Evolutionary conservation across 2,797 vertebrate genomes (phyloP).

Genomic region (Coccyzus lansbergi): DNA sequence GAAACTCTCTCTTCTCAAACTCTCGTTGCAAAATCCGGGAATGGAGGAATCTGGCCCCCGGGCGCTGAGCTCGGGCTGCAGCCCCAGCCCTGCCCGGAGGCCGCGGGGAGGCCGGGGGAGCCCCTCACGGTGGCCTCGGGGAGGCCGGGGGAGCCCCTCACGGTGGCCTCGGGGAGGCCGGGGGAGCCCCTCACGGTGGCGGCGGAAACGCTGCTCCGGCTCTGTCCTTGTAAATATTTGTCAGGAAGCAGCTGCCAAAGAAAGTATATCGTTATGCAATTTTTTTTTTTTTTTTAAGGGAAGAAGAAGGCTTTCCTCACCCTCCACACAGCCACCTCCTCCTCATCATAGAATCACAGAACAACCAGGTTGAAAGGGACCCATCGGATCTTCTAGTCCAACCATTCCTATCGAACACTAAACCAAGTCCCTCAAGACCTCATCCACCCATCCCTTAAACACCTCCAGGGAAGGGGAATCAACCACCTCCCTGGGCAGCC

Average conservation of each 20-base stretch:
- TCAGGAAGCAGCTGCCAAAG: slow-evolving; percentile 37
- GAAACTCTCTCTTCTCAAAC: not conserved
- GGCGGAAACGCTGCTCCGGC: slow-evolving; percentile 26
- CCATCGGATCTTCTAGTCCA: too few relatives aligned
- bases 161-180: not conserved
- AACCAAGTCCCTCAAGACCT: too few relatives aligned
- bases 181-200: not conserved
- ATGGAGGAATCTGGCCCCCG: too few relatives aligned
- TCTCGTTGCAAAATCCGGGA: too few relatives aligned
- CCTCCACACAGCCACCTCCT: not conserved
- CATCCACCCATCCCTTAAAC: too few relatives aligned
- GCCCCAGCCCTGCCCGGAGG: not conserved
- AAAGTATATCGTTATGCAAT: slow-evolving; percentile 31
- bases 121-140: not conserved
- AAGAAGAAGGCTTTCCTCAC: not conserved
- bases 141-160: not conserved
- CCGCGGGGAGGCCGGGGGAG: not conserved
- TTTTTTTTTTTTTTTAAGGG: not conserved
- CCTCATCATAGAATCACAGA: too few relatives aligned
- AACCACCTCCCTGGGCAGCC: too few relatives aligned
- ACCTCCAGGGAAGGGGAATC: too few relatives aligned
- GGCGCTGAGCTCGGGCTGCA: not conserved
- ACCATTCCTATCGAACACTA: too few relatives aligned
- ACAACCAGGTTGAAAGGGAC: too few relatives aligned
- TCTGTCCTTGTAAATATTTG: slow-evolving; percentile 16